Conservation (phyloP, 2,888 invertebrate species). For the Osmoderma eremita region DNA sequence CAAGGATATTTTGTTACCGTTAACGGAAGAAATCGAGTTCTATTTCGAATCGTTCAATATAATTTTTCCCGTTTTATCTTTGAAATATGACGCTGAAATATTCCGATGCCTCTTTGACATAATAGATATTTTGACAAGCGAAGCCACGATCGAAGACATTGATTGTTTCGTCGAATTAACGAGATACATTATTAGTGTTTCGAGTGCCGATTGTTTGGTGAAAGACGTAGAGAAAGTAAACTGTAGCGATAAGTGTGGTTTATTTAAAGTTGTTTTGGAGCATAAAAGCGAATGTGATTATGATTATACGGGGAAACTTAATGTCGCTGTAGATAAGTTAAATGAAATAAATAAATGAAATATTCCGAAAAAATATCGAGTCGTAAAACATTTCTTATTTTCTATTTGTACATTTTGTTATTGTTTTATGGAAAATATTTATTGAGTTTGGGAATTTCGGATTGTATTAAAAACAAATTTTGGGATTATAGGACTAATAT, state of each 20-base stretch:
- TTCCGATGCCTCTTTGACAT: slow-evolving; percentile 51
- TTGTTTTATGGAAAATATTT: too few relatives aligned
- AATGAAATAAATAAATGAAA: neutral
- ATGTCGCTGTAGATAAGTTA: neutral
- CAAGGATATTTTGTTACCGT: slow-evolving; percentile 54
- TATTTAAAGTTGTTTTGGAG: slow-evolving; percentile 3
- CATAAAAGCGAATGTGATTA: slow-evolving; percentile 39
- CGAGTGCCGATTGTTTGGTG: slow-evolving; percentile 27
- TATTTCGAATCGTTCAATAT: slow-evolving; percentile 53
- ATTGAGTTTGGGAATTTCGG: too few relatives aligned
- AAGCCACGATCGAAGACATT: slow-evolving; percentile 48
- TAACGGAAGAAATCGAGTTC: slow-evolving; percentile 53
- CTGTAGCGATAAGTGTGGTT: neutral
- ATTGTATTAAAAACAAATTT: too few relatives aligned
- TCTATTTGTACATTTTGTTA: too few relatives aligned
- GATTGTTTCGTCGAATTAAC: slow-evolving; percentile 51
- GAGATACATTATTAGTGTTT: slow-evolving; percentile 46
- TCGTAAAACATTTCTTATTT: neutral
- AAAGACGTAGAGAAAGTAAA: slow-evolving; percentile 37
- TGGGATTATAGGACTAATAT: too few relatives aligned
- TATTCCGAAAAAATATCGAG: neutral
- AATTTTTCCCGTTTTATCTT: slow-evolving; percentile 50
- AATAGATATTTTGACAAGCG: slow-evolving; percentile 30
- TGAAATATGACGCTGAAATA: slow-evolving; percentile 49
- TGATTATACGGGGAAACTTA: slow-evolving; percentile 42